Evolutionary conservation across 2,888 invertebrate genomes (phyloP).

Genomic region (Caenorhabditis sulstoni): DNA sequence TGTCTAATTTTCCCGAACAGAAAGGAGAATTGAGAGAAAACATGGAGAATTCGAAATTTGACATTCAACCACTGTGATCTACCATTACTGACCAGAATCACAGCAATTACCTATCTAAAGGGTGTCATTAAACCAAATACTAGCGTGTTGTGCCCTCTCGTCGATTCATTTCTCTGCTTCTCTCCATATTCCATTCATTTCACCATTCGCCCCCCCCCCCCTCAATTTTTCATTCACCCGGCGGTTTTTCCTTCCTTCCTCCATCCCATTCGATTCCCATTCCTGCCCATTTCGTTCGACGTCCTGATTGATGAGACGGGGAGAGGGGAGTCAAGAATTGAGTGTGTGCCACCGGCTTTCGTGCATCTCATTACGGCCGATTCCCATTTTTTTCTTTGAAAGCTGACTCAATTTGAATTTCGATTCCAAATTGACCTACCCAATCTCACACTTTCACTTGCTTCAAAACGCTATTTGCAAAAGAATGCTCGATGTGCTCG

Average conservation of each 20-base stretch:
- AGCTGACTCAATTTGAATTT: background rate
- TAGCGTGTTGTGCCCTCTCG: background rate
- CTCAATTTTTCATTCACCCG: constrained; percentile 17
- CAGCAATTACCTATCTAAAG: constrained; percentile 28
- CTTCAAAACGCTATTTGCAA: constrained; percentile 16
- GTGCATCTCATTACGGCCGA: background rate
- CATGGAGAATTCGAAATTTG: too few species aligned
- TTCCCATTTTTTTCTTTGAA: background rate
- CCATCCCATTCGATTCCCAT: constrained; percentile 2
- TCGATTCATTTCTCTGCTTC: background rate
- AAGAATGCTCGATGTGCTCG: constrained; percentile 41
- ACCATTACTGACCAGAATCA: background rate
- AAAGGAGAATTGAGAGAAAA: too few species aligned
- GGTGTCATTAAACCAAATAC: constrained; percentile 32
- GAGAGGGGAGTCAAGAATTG: too few species aligned
- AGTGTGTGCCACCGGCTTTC: background rate
- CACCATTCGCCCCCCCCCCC: constrained; percentile 1
- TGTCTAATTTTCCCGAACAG: too few species aligned
- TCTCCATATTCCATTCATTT: background rate
- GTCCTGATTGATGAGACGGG: too few species aligned
- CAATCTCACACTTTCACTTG: background rate
- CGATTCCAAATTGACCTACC: too few species aligned
- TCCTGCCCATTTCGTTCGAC: background rate
- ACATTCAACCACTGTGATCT: background rate
- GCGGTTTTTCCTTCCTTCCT: constrained; percentile 23